Percentiles rank a stretch among this genome's conserved stretches.
phyloP scores from a whole-genome alignment of 2,797 vertebrate species.

The Coregonus ussuriensis region DNA sequence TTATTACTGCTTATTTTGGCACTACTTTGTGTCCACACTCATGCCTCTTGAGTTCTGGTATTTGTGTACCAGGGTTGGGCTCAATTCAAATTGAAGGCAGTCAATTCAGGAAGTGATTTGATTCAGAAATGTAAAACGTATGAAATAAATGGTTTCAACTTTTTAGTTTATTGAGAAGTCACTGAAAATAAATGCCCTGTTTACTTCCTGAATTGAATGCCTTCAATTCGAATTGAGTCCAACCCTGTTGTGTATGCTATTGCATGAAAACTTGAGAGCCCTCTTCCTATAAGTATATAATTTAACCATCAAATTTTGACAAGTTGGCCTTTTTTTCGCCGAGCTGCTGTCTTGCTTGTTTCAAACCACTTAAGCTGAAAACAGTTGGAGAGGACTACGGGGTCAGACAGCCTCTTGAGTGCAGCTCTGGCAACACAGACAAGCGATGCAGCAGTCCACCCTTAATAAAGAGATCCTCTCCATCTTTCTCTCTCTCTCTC shows the following conservation, averaged over 20 bases:
- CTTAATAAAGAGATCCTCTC: not conserved
- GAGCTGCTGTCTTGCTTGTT: not conserved
- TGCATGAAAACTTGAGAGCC: no score
- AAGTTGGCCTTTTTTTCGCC: not conserved
- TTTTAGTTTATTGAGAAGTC: no score
- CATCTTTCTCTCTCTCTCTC: not conserved
- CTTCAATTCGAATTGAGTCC: no score
- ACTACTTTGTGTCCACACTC: not conserved
- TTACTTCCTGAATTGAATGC: no score
- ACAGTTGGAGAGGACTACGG: not conserved
- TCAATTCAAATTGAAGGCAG: no score
- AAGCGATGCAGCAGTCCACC: not conserved
- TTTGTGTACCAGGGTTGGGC: not conserved
- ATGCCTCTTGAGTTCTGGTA: not conserved
- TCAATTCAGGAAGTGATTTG: no score
- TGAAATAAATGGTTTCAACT: no score
- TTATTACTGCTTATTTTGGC: no score
- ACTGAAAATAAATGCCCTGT: no score
- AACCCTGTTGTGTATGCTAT: no score
- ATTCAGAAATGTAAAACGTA: no score
- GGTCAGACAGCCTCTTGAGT: not conserved
- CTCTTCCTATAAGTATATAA: not conserved
- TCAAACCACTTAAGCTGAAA: conserved; percentile 2
- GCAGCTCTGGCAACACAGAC: not conserved
- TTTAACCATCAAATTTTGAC: not conserved